Percentiles rank a stretch among this genome's conserved stretches.
phyloP scores from a whole-genome alignment of 2,888 invertebrate species.

The Macrosoma leucophasiata region DNA sequence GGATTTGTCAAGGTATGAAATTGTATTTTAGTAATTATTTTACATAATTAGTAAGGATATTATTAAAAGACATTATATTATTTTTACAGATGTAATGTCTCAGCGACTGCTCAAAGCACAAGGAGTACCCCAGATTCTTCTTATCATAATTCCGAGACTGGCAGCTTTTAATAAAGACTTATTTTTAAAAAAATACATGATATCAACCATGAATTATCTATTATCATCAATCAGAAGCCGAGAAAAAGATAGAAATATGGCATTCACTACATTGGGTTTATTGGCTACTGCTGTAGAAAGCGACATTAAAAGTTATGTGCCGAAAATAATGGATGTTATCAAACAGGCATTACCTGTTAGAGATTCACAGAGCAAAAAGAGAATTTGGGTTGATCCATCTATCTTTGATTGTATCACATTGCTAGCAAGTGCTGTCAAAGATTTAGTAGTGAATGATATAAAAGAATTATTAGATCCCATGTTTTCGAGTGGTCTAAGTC shows the following conservation, averaged over 20 bases:
- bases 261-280: constrained; percentile 93
- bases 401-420: constrained; percentile 96
- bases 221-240: constrained; percentile 84
- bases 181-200: constrained; percentile 85
- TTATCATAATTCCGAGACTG: constrained; percentile 91
- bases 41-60: constrained; percentile 8
- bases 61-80: constrained; percentile 3
- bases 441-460: constrained; percentile 85
- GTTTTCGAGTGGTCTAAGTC: constrained; percentile 93
- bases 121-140: constrained; percentile 90
- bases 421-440: constrained; percentile 90
- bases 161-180: constrained; percentile 93
- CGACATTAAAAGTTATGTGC: constrained; percentile 86
- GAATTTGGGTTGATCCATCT: constrained; percentile 85
- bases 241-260: constrained; percentile 90
- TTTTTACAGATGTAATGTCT: constrained; percentile 80
- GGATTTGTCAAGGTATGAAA: constrained; percentile 78
- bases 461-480: constrained; percentile 92
- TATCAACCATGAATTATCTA: constrained; percentile 85
- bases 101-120: constrained; percentile 84
- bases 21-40: constrained; percentile 4
- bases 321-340: constrained; percentile 90
- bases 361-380: constrained; percentile 86
- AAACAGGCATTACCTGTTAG: constrained; percentile 84
- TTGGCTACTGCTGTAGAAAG: constrained; percentile 92